Evolutionary conservation across 2,113 vertebrate genomes (phyloP).

Genomic region (Eulemur rufifrons): DNA sequence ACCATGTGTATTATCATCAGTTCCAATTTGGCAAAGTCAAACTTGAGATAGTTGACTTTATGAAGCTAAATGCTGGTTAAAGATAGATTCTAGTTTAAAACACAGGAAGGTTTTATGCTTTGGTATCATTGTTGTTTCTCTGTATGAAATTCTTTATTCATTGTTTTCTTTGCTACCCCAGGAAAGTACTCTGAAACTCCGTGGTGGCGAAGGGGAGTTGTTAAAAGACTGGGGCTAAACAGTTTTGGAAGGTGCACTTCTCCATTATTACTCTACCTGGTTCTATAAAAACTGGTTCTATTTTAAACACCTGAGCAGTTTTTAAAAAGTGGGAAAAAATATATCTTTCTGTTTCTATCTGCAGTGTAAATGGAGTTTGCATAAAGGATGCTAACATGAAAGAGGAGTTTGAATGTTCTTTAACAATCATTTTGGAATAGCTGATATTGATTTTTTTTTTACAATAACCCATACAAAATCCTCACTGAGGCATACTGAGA

Average conservation of each 20-base stretch:
- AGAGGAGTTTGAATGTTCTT: background rate
- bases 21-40: background rate
- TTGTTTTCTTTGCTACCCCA: background rate
- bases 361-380: conserved; percentile 25
- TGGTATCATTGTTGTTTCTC: background rate
- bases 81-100: background rate
- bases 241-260: background rate
- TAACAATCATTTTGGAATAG: background rate
- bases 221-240: background rate
- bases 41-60: background rate
- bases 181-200: background rate
- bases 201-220: background rate
- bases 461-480: background rate
- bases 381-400: background rate
- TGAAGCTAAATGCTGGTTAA: background rate
- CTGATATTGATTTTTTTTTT: background rate
- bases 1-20: background rate
- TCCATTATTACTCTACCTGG: background rate
- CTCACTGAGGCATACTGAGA: background rate
- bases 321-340: conserved; percentile 31
- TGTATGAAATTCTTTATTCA: background rate
- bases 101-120: background rate
- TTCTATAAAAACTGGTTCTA: conserved; percentile 12
- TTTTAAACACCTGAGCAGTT: conserved; percentile 7
- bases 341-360: background rate